Evolutionary conservation across 1,140 invertebrate genomes (phyloP).

Genomic region (Dreissena polymorpha): DNA sequence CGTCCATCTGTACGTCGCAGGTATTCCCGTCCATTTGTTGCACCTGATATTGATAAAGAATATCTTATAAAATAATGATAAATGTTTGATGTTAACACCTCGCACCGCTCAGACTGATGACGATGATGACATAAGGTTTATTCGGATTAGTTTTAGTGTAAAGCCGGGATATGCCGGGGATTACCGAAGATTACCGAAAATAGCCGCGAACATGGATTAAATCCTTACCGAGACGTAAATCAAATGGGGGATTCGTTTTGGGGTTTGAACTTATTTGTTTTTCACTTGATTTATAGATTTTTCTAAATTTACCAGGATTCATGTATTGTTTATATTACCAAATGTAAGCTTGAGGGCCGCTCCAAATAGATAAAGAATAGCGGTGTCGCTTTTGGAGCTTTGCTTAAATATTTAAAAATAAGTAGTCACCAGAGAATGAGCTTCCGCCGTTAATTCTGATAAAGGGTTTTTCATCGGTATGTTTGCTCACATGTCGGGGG

Average conservation of each 20-base stretch:
- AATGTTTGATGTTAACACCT: conserved; percentile 34
- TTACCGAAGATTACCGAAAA: conserved; percentile 37
- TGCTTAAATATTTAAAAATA: too few relatives aligned
- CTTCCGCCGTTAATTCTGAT: too few relatives aligned
- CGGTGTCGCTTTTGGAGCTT: too few relatives aligned
- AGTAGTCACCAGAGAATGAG: too few relatives aligned
- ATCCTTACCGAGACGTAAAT: conserved; percentile 6
- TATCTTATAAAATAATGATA: conserved; percentile 31
- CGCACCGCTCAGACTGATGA: conserved; percentile 82
- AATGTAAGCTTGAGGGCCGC: neutral
- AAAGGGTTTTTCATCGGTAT: too few relatives aligned
- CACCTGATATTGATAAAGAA: conserved; percentile 12
- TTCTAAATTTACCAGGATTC: neutral
- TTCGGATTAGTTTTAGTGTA: conserved; percentile 80
- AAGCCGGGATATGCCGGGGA: conserved; percentile 29
- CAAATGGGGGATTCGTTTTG: neutral
- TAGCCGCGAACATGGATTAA: neutral
- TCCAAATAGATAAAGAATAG: neutral
- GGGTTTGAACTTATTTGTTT: neutral
- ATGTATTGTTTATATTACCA: neutral
- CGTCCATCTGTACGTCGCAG: too few relatives aligned
- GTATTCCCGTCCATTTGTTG: neutral
- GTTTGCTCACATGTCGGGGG: too few relatives aligned
- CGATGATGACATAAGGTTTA: conserved; percentile 13
- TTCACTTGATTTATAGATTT: conserved; percentile 23